Percentiles rank a stretch among this genome's conserved stretches.
phyloP scores from a whole-genome alignment of 2,113 vertebrate species.

The Empidonax traillii region DNA sequence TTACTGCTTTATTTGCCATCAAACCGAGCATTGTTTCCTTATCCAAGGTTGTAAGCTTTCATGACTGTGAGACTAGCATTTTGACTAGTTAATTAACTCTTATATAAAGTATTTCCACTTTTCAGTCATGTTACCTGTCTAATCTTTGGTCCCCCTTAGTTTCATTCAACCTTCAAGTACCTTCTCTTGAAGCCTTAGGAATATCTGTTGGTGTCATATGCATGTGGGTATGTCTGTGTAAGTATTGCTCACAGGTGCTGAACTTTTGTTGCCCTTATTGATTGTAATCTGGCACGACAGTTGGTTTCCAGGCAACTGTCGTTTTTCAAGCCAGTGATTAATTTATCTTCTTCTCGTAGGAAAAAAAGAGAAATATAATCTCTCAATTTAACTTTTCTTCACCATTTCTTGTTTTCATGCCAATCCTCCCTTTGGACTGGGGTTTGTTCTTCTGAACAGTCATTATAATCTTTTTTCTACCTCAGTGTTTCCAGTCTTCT shows the following conservation, averaged over 20 bases:
- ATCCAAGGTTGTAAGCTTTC: not conserved
- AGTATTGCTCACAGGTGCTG: not conserved
- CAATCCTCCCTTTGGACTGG: not conserved
- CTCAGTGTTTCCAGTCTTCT: not conserved
- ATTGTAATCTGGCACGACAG: not conserved
- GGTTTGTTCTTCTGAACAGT: not conserved
- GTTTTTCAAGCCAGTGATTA: constrained; percentile 1
- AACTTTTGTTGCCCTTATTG: not conserved
- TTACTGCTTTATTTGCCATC: constrained; percentile 12
- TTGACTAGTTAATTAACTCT: not conserved
- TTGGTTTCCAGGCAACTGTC: constrained; percentile 4
- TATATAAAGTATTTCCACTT: not conserved
- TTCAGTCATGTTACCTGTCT: not conserved
- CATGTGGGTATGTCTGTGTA: fast-evolving
- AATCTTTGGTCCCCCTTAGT: not conserved
- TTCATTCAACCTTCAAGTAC: not conserved
- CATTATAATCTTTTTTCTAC: not conserved
- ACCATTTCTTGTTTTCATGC: not conserved
- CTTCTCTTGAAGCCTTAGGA: not conserved
- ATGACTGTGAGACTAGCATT: not conserved
- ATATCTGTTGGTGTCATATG: not conserved
- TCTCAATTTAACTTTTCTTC: not conserved
- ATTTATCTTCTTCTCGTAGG: not conserved
- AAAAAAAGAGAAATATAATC: not conserved
- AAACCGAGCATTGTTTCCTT: not conserved